Evolutionary conservation across 2,113 vertebrate genomes (phyloP), one percentile per base, ranked within the genome.

Genomic region (Orcinus orca): DNA sequence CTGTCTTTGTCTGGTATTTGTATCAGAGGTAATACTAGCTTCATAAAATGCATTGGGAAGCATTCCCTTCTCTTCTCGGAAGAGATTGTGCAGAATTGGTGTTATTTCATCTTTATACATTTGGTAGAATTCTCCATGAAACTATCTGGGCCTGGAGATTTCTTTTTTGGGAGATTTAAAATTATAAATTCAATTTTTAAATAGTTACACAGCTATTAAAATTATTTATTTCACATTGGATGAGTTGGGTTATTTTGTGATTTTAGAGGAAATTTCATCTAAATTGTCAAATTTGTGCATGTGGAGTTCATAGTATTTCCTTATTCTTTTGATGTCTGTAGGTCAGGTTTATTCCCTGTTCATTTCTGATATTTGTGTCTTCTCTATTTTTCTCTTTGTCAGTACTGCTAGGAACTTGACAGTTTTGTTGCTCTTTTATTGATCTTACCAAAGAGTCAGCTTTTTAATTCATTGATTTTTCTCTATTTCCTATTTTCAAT

Each of bases 201-300:
- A 47, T 55, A 58, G 44, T 89, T 50, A 8, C 2, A 38, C 8
- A 44, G 8, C 73, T 50, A 41, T 87, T 81, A 82, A 81, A 91
- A 53, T 73, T 38, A 58, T 53, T 50, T 88, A 41, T 67, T 91
- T 94, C 33, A 17, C 86, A n/a, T 26, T 50, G 20, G 25, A n/a
- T 31, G 18, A 47, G 58, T 79, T 83, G 26, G 58, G 38, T 20
- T 91, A 62, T 14, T 87, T 77, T 84, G 58, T 80, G 20, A 73
- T 53, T 96, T 67, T 84, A 44, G n/a, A 83, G 55, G 79, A 89
- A 83, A 44, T 90, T 74, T 84, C 60, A 71, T 88, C 55, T 73
- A 20, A 71, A 25, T 60, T 58, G 58, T 92, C 65, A 77, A 10
- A 47, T 25, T 25, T 38, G 26, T 38, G 21, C 68, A 20, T 41